Base-by-base conservation (phyloP, 2,797 vertebrate genomes). In the Ctenopoma multispine region DNA sequence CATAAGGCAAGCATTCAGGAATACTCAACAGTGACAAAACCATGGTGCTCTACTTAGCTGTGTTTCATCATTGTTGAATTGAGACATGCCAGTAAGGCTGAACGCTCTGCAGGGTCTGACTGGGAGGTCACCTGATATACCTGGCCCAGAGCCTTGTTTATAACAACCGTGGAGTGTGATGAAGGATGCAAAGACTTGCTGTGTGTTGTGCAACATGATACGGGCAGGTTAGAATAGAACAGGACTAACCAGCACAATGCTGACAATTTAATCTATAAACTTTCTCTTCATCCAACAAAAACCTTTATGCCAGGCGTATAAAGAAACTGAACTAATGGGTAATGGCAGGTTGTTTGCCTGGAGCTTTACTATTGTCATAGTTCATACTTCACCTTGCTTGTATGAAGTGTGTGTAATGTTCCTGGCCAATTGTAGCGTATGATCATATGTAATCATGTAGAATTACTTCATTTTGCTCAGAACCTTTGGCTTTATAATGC, bases 81-180 rank as follows among this genome's bases (percentile, higher is more conserved):
- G 56, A 85, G 65, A 69, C 58, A 31, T 69, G 68, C 70, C 81
- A 72, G 80, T 56, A 23, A 68, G 59, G 54, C 60, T 38, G 53
- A 62, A 50, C 69, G 68, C 46, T 60, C 21, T 53, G 56, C 58
- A 38, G 66, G 57, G 10, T 66, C 61, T 55, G 62, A 55, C 38
- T 72, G 64, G 20, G 65, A 76, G 55, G 76, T 79, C 67, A 84
- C 48, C 64, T 74, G 72, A 85, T 89, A 46, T 48, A 81, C 69
- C 79, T 89, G 88, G 86, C 79, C 27, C 21, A 0, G 49, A 61
- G 75, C 86, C 77, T 69, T 87, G 82, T 85, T 85, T 85, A 83
- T 48, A 75, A 53, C 84, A 78, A 83, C 80, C 58, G 82, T 20
- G 15, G 66, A 53, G 79, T 74, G 49, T 29, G 74, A 76, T 77